Conservation (phyloP, 2,797 vertebrate species). For the Labroides dimidiatus region DNA sequence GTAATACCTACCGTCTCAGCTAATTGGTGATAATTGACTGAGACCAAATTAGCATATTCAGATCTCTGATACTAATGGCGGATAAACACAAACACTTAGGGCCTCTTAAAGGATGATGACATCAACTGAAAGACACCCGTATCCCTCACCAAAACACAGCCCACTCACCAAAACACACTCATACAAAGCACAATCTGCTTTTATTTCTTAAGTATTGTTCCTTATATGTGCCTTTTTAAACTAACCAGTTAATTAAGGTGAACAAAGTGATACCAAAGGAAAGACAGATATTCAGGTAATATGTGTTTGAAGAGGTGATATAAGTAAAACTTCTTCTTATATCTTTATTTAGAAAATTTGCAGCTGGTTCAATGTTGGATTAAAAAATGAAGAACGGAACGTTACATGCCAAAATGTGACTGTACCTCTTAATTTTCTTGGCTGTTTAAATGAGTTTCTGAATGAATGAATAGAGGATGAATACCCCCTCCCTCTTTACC, state of each 20-base stretch:
- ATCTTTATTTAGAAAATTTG: not conserved
- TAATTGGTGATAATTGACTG: conserved; percentile 84
- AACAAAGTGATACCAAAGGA: not conserved
- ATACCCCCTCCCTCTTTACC: conserved; percentile 51
- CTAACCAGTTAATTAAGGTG: not conserved
- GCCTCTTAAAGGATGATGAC: conserved; percentile 64
- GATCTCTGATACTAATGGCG: conserved; percentile 80
- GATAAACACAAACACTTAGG: conserved; percentile 82
- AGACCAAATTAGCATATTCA: conserved; percentile 82
- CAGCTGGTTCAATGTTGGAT: not conserved
- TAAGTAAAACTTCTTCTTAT: not conserved
- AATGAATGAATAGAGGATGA: conserved; percentile 63
- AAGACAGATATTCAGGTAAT: not conserved
- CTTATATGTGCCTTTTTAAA: not conserved
- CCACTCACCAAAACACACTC: not conserved
- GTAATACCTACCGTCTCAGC: conserved; percentile 73
- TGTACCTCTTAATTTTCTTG: conserved; percentile 49
- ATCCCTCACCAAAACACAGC: conserved; percentile 6
- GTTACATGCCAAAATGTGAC: conserved; percentile 36
- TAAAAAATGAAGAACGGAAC: conserved; percentile 16
- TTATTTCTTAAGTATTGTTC: not conserved
- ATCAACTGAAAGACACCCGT: conserved; percentile 60
- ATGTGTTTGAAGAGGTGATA: not conserved
- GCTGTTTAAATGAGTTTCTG: conserved; percentile 66
- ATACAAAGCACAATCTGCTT: not conserved